Percentiles rank a stretch among this genome's conserved stretches.
phyloP scores from a whole-genome alignment of 1,140 invertebrate genomes.

The Nymphalis io region DNA sequence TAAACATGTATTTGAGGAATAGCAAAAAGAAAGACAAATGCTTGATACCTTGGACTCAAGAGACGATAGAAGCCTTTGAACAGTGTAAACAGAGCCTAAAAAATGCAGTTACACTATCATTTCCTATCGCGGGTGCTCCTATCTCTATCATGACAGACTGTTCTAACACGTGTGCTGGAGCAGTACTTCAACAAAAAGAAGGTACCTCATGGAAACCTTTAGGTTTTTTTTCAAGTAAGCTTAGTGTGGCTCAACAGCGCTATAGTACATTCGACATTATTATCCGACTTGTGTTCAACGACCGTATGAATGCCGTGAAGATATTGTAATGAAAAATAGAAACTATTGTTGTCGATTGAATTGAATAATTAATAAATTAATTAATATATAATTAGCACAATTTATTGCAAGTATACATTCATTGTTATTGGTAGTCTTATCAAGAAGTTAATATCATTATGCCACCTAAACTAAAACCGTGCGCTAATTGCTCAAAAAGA shows the following conservation, averaged over 20 bases:
- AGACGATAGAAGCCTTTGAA: neutral
- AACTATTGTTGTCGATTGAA: no score
- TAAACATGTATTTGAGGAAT: neutral
- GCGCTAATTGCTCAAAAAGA: no score
- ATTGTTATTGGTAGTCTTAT: no score
- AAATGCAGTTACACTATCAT: neutral
- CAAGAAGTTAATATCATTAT: no score
- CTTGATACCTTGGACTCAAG: neutral
- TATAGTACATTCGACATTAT: constrained; percentile 1
- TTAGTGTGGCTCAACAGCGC: constrained; percentile 4
- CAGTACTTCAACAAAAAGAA: constrained; percentile 18
- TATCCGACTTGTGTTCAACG: no score
- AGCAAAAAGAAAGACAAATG: neutral
- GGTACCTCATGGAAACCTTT: neutral
- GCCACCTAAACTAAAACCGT: no score
- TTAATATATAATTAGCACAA: no score
- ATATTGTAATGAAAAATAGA: no score
- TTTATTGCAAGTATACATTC: no score
- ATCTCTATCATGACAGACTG: constrained; percentile 14
- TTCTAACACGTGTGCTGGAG: constrained; percentile 13
- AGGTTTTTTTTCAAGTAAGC: constrained; percentile 1
- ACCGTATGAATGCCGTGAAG: no score
- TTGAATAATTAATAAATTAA: no score
- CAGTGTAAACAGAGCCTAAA: no score
- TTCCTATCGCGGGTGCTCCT: neutral